Evolutionary conservation across 1,140 invertebrate species (phyloP).

Genomic region (Cepaea nemoralis): DNA sequence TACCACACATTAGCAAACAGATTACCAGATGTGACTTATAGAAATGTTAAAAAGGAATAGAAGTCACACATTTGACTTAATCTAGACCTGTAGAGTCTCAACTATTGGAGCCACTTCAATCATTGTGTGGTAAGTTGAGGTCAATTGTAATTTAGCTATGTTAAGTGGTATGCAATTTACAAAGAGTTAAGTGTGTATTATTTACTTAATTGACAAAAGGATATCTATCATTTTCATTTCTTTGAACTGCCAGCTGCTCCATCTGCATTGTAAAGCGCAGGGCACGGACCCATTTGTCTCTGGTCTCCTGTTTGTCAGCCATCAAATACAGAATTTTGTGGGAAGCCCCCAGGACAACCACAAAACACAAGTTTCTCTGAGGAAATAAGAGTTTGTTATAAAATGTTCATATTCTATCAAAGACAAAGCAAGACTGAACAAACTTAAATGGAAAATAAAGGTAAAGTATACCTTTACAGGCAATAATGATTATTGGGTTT

Average conservation of each 20-base stretch:
- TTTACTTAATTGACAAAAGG: too few species aligned
- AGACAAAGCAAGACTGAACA: neutral
- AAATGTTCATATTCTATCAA: neutral
- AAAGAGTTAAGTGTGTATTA: too few species aligned
- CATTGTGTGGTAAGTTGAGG: too few species aligned
- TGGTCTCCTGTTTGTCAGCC: slow-evolving; percentile 67
- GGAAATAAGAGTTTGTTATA: neutral
- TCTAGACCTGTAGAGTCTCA: too few species aligned
- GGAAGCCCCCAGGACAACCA: slow-evolving; percentile 71
- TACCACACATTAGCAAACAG: too few species aligned
- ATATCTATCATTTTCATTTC: slow-evolving; percentile 62
- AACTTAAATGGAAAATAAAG: neutral
- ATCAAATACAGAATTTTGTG: slow-evolving; percentile 73
- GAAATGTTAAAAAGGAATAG: too few species aligned
- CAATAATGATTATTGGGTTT: neutral
- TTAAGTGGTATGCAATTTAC: too few species aligned
- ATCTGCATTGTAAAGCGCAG: slow-evolving; percentile 66
- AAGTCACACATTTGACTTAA: too few species aligned
- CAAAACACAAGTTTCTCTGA: slow-evolving; percentile 73
- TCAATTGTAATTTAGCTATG: too few species aligned
- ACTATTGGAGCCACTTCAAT: too few species aligned
- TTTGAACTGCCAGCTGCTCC: slow-evolving; percentile 60
- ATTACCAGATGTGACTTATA: too few species aligned
- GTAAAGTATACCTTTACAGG: neutral
- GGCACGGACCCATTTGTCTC: slow-evolving; percentile 74